Percentiles rank a stretch among this genome's conserved stretches.
Evolutionary conservation across 2,888 invertebrate genomes (phyloP).

Genomic region (Tinea trinotella): DNA sequence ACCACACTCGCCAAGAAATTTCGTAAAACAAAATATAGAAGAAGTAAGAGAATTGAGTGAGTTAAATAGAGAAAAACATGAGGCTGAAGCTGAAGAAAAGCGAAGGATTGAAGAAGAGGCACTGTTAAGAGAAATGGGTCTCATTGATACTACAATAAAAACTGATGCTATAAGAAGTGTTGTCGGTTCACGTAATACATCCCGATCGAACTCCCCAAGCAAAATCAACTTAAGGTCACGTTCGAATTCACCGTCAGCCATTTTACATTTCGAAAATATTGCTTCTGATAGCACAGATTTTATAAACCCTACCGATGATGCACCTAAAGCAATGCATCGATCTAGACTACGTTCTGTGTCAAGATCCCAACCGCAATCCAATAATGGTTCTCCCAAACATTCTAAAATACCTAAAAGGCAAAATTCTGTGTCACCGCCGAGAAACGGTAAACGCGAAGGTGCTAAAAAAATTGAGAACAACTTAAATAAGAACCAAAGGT

Average conservation of each 20-base stretch:
- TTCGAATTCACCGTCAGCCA: slow-evolving; percentile 57
- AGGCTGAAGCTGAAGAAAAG: slow-evolving; percentile 55
- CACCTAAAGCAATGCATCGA: slow-evolving; percentile 40
- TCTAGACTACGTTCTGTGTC: slow-evolving; percentile 51
- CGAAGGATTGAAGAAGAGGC: slow-evolving; percentile 61
- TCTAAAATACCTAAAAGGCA: slow-evolving; percentile 65
- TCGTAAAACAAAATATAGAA: slow-evolving; percentile 62
- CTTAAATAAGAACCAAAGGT: slow-evolving; percentile 47
- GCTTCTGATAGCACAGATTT: slow-evolving; percentile 36
- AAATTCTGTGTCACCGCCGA: slow-evolving; percentile 55
- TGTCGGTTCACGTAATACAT: slow-evolving; percentile 40
- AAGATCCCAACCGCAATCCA: slow-evolving; percentile 60
- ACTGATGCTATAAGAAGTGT: slow-evolving; percentile 35
- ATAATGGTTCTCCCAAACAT: slow-evolving; percentile 59
- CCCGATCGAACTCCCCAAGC: slow-evolving; percentile 54
- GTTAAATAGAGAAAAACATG: slow-evolving; percentile 61
- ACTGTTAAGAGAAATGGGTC: slow-evolving; percentile 59
- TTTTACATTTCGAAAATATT: slow-evolving; percentile 45
- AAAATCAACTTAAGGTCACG: slow-evolving; percentile 54
- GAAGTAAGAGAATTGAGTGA: slow-evolving; percentile 62
- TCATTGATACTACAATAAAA: slow-evolving; percentile 46
- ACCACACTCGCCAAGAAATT: slow-evolving; percentile 58
- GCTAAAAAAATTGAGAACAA: slow-evolving; percentile 40
- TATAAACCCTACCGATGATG: slow-evolving; percentile 39
- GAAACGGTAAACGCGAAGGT: slow-evolving; percentile 31